Evolutionary conservation across 1,140 invertebrate species (phyloP), one percentile per base, ranked within the genome.

Genomic region (Euwallacea fornicatus): DNA sequence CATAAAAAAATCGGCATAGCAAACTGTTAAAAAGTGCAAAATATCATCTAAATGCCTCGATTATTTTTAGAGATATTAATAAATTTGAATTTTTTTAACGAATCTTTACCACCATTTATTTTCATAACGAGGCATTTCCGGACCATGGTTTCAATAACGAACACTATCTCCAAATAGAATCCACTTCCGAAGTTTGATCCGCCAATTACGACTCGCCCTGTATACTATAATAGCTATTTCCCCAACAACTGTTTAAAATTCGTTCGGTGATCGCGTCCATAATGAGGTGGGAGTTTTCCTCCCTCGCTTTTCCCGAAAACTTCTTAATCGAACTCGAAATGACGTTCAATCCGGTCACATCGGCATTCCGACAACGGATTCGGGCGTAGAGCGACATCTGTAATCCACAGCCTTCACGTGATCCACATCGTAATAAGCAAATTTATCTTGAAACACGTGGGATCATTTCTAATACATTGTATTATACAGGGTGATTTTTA

Each of bases 271-370:
- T 50, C 46, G 46, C 46, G 46, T 3, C 21, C 46, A 13, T 50
- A 50, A 50, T 50, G 13, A 50, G 46, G 46, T 50, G 46, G 46
- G 46, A 4, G 46, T 50, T 50, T 50, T 13, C 46, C 46, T 11
- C 13, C 46, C 46, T 13, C 9, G 13, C 13, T 50, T 50, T 50
- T 13, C 46, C 46, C 13, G 46, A 50, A 50, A 50, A 50, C 46
- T 50, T 50, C 46, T 50, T 50, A 50, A 50, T 50, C 46, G 46
- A 50, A 50, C 46, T 13, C 46, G 9, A 50, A 50, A 50, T 11
- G 13, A 13, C 46, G 46, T 50, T 50, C 46, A 50, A 50, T 50
- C 46, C 46, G 13, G 46, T 50, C 7, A 50, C 13, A 33, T 50
- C 46, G 46, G 46, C 46, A 50, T 50, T 50, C 46, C 46, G 46